These are phyloP conservation scores for Lamellibrachia luymesi DNA, from an alignment of 1,140 invertebrate genomes.

Conservation along the genomic window DNA sequence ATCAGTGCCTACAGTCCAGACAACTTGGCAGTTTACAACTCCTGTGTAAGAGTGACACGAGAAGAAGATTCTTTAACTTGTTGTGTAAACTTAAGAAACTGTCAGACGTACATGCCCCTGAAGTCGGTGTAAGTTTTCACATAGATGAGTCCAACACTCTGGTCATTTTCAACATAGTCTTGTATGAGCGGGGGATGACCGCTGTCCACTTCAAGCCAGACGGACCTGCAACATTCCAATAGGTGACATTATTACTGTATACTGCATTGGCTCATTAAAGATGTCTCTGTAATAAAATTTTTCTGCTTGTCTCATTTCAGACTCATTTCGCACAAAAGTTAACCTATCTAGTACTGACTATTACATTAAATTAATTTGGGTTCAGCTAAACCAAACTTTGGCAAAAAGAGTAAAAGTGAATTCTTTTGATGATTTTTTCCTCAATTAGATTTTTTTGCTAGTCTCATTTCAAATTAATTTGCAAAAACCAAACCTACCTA, in stretches of 20 bases:
- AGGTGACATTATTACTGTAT: not conserved
- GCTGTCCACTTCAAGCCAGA: constrained; percentile 25
- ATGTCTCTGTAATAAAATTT: no score
- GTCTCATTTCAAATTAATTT: no score
- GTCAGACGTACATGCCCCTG: not conserved
- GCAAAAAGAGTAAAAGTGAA: no score
- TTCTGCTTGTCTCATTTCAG: no score
- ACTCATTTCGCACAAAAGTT: no score
- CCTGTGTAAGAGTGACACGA: not conserved
- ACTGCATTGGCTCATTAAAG: not conserved
- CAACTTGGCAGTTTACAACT: no score
- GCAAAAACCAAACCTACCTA: no score
- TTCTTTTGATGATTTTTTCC: no score
- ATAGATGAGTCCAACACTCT: not conserved
- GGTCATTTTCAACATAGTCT: not conserved
- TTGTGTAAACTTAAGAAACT: not conserved
- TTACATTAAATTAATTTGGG: no score
- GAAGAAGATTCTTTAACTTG: not conserved
- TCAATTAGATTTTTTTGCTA: no score
- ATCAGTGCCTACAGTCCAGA: no score
- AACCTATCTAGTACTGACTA: no score
- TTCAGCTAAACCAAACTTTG: not conserved
- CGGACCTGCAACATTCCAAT: constrained; percentile 11
- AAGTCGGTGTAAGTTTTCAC: constrained; percentile 6
- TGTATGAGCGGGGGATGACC: constrained; percentile 18